Conservation (phyloP, 2,888 invertebrate genomes). For the Limnephilus lunatus region DNA sequence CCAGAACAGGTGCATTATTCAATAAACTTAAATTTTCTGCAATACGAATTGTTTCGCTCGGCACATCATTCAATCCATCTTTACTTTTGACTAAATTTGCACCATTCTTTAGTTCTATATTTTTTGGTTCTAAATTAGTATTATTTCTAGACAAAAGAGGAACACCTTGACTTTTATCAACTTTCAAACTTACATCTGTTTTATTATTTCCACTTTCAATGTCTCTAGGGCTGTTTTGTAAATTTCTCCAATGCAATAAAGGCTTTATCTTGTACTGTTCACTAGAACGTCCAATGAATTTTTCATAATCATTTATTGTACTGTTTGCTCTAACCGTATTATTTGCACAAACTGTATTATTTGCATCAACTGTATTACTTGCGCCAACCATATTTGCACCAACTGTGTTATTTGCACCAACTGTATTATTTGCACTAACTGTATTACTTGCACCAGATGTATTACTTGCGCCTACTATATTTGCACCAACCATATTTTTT, state of each 20-base stretch:
- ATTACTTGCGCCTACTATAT: not conserved
- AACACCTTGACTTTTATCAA: not conserved
- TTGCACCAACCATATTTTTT: not conserved
- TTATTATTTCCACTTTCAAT: slow-evolving; percentile 8
- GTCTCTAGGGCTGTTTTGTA: slow-evolving; percentile 7
- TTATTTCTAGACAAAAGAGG: not conserved
- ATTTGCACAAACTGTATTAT: slow-evolving; percentile 4
- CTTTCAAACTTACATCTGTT: not conserved
- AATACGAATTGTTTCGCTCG: not conserved
- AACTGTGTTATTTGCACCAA: not conserved
- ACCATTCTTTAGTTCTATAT: not conserved
- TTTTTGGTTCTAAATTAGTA: not conserved
- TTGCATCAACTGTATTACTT: not conserved
- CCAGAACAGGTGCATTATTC: not conserved
- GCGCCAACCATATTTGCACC: not conserved
- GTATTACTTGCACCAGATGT: not conserved
- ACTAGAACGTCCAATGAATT: slow-evolving; percentile 40
- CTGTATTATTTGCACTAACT: not conserved
- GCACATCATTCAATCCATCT: not conserved
- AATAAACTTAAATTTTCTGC: not conserved
- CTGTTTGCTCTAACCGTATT: not conserved
- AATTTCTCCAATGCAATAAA: slow-evolving; percentile 35
- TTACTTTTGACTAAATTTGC: not conserved
- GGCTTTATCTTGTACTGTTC: slow-evolving; percentile 52
- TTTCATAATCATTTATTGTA: slow-evolving; percentile 38